Percentiles rank a stretch among this genome's conserved stretches.
Evolutionary conservation across 92 coral and sea anemone genomes (phyloP).

Genomic region (Paramuricea clavata): DNA sequence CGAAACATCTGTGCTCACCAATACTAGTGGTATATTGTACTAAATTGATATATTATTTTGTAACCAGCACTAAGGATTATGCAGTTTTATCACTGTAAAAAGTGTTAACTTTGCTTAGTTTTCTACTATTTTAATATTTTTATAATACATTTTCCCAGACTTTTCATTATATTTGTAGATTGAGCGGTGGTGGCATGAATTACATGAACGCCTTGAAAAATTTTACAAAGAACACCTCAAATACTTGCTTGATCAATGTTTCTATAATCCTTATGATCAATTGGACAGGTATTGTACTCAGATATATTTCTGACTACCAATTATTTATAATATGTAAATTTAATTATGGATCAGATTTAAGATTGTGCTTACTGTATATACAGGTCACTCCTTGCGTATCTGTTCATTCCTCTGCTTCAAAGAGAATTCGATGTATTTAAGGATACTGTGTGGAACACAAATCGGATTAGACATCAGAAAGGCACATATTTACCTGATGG

Average conservation of each 20-base stretch:
- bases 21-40: not conserved
- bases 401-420: constrained; percentile 23
- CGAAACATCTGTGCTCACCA: not conserved
- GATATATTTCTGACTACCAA: not conserved
- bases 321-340: too few species aligned
- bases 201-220: constrained; percentile 64
- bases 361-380: not conserved
- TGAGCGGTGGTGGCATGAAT: constrained; percentile 65
- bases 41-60: not conserved
- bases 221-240: constrained; percentile 60
- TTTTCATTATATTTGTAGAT: constrained; percentile 24
- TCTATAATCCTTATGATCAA: constrained; percentile 63
- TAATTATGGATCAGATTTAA: not conserved
- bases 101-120: not conserved
- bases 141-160: not conserved
- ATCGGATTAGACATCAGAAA: constrained; percentile 35
- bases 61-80: too few species aligned
- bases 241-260: constrained; percentile 71
- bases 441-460: constrained; percentile 32
- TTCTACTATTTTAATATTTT: not conserved
- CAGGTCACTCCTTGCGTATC: constrained; percentile 38
- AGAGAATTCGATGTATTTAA: constrained; percentile 7
- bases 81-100: not conserved
- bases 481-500: constrained; percentile 31
- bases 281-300: constrained; percentile 60